phyloP scores from a whole-genome alignment of 2,113 vertebrate genomes.

The Tupaia tana region DNA sequence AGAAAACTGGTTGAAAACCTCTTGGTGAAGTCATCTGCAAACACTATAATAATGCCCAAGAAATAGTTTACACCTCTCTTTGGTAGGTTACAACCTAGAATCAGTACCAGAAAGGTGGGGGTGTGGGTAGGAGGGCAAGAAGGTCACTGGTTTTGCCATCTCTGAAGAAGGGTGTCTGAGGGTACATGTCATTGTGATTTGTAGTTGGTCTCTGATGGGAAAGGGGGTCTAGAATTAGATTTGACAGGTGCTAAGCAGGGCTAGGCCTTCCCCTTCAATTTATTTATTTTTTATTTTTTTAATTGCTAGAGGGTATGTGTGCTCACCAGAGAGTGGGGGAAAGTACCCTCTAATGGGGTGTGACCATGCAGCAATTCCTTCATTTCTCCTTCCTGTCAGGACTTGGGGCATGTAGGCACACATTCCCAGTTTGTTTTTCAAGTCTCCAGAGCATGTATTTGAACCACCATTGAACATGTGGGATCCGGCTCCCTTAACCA shows the following conservation, averaged over 20 bases:
- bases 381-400: too few species aligned
- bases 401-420: too few species aligned
- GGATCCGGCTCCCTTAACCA: too few species aligned
- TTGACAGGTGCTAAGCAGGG: neutral
- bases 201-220: neutral
- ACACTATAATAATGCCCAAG: neutral
- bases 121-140: fast-evolving
- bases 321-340: too few species aligned
- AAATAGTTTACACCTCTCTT: neutral
- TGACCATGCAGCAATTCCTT: too few species aligned
- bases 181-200: neutral
- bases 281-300: too few species aligned
- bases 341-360: too few species aligned
- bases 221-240: neutral
- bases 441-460: too few species aligned
- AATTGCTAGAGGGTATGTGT: too few species aligned
- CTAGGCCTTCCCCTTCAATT: neutral
- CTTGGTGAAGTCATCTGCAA: too few species aligned
- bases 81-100: neutral
- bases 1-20: neutral
- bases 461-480: too few species aligned
- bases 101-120: neutral
- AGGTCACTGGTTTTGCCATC: neutral
- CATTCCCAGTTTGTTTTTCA: too few species aligned
- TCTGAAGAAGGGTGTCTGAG: neutral